Base-by-base conservation (phyloP, 1,140 invertebrate genomes). In the Listronotus oregonensis region DNA sequence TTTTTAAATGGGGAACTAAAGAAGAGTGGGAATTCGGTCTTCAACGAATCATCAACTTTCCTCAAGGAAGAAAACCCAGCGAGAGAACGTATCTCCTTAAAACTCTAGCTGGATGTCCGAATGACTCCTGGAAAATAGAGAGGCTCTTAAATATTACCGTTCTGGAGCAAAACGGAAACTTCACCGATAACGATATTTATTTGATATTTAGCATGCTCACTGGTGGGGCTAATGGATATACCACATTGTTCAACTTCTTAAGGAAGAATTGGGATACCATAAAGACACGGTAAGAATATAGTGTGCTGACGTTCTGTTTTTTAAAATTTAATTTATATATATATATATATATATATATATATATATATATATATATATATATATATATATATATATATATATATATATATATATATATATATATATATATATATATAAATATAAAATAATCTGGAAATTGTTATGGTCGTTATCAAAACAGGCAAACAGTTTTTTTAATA, bases 21-120 rank as follows among this genome's bases (percentile, higher is more conserved):
- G 85, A 90, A 32, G 89, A 92, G 78, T 92, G 89, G 89, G 84
- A 90, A 66, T 91, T 91, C 72, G 90, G 89, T 58, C 79, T 92
- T 0, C 82, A 91, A 60, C 81, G 89, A 12, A 84, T 91, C 0
- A 85, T 89, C 21, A 85, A 90, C 67, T 91, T 91, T 77, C 88
- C 89, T 0, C 74, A 81, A 5, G 82, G 82, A 2, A 79, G 89
- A 47, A 87, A 85, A 60, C 84, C 85, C 68, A 89, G 85, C 68
- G 90, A 91, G 77, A 79, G 90, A 69, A 89, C 89, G 0, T 91
- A 88, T 75, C 79, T 92, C 0, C 75, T 92, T 9, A 91, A 90
- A 78, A 88, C 87, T 1, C 74, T 92, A 1, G 88, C 89, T 0
- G 87, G 90, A 2, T 92, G 90, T 78, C 88, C 90, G 0, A 82